Base-by-base conservation (phyloP, 2,797 vertebrate genomes). In the Acomys russatus region DNA sequence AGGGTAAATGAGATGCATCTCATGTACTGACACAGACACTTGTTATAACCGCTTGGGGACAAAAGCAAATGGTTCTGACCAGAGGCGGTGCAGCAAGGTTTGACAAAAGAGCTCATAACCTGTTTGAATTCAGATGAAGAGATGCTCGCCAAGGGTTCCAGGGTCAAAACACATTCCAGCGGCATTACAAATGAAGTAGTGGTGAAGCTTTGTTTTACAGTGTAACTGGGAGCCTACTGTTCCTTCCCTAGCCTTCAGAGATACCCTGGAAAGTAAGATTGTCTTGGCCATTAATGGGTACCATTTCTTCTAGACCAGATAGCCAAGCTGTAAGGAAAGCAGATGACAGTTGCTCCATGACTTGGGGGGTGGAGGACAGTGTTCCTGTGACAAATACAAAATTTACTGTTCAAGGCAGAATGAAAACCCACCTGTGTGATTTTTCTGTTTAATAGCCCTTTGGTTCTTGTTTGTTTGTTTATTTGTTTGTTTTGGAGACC, bases 91-190 rank as follows among this genome's bases (percentile, higher is more conserved):
- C 11, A 33, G 33, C 76, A 68, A 90, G 56, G 49, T 68, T 89
- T 92, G 35, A 70, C 61, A 28, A 30, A 88, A 51, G 74, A 92
- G 25, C n/a, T 68, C 25, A 54, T 70, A 20, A 56, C 56, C 79
- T 17, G 59, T 74, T 28, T 70, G 49, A 85, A 44, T 85, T 92
- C 82, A 92, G 66, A 94, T 88, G 22, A 28, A 91, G 64, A 93
- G 73, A 63, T 17, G 56, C 18, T 59, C 56, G 14, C 56, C 56
- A 14, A 59, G 56, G 56, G 14, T 59, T 59, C 17, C 15, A 15
- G 17, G 56, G 18, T 59, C 56, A 59, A 59, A 59, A 17, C 17
- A 14, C 56, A 59, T 59, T 59, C 56, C 56, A 18, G 15, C 17
- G 59, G 70, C 71, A 68, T 79, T 84, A 44, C 70, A 71, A 49